Evolutionary conservation across 1,140 invertebrate genomes (phyloP), one percentile per base, ranked within the genome.

Genomic region (Lerema accius): DNA sequence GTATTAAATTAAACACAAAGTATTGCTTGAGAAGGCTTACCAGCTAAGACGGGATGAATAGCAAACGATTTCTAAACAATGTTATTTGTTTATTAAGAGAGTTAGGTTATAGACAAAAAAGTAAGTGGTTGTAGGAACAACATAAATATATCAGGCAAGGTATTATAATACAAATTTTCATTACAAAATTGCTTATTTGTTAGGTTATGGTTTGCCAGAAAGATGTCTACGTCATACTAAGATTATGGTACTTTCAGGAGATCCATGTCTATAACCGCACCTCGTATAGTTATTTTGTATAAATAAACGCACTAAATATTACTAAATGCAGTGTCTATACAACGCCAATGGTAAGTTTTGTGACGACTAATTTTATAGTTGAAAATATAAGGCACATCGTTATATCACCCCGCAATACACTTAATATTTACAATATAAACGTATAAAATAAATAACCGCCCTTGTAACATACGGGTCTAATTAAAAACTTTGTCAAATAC

Each of bases 241-340:
- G n/a, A n/a, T n/a, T 7, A 32, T 7, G 28, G 4, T 32, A 32
- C 28, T 32, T 32, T 32, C 28, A 9, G 9, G 4, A 32, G 9
- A 32, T 32, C 9, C 3, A 32, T 53, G 35, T 53, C 10, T 23
- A 23, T 9, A 37, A 42, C 50, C 19, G 42, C 14, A 14, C 23
- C 37, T 40, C 6, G 9, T 26, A 15, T 26, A 14, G 14, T 53
- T 40, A 5, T 23, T 6, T 40, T 15, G 10, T 28, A 17, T 26
- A 19, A 10, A 56, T 40, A 14, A 51, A 28, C 26, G 16, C 15
- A 43, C 46, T 58, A 23, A 51, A 58, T 43, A 59, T 59, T 49
- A 65, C 69, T 71, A 71, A 71, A 71, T 71, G 69, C 69, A 67
- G 45, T 58, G 51, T 63, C 37, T 53, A 63, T 63, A 53, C 55